These are phyloP conservation scores for Amphimallon solstitiale DNA, from an alignment of 2,888 invertebrate species.

Conservation along the genomic window DNA sequence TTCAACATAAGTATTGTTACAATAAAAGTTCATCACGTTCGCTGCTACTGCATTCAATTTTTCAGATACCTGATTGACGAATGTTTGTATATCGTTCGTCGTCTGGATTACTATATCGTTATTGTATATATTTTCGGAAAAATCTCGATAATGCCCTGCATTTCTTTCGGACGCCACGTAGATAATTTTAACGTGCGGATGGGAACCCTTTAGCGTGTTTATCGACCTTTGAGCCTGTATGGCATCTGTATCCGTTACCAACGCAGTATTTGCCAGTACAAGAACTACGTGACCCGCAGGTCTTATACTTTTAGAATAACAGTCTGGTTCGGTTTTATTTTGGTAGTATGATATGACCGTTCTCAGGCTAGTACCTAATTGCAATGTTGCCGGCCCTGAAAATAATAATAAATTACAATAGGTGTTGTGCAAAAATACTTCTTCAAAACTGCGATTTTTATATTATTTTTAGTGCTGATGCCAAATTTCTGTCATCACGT, in stretches of 20 bases:
- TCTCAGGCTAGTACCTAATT: slow-evolving; percentile 65
- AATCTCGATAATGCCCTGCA: slow-evolving; percentile 62
- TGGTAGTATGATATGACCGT: slow-evolving; percentile 64
- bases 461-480: too few relatives aligned
- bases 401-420: slow-evolving; percentile 41
- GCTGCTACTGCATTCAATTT: slow-evolving; percentile 55
- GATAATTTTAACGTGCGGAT: slow-evolving; percentile 68
- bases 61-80: slow-evolving; percentile 53
- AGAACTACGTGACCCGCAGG: slow-evolving; percentile 66
- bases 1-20: slow-evolving; percentile 57
- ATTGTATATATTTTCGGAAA: slow-evolving; percentile 64
- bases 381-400: slow-evolving; percentile 68
- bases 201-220: slow-evolving; percentile 62
- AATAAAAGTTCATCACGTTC: slow-evolving; percentile 56
- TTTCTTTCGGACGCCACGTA: slow-evolving; percentile 64
- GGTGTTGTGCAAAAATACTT: too few relatives aligned
- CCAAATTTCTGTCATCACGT: too few relatives aligned
- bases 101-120: slow-evolving; percentile 65
- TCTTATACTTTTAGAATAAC: slow-evolving; percentile 55
- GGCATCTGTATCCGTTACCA: slow-evolving; percentile 63
- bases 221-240: slow-evolving; percentile 63
- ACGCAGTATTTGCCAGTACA: slow-evolving; percentile 65
- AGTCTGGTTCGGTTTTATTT: slow-evolving; percentile 63
- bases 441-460: too few relatives aligned
- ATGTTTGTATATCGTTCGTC: slow-evolving; percentile 48